Base-by-base conservation (phyloP, 2,113 vertebrate genomes). In the Columbina picui region DNA sequence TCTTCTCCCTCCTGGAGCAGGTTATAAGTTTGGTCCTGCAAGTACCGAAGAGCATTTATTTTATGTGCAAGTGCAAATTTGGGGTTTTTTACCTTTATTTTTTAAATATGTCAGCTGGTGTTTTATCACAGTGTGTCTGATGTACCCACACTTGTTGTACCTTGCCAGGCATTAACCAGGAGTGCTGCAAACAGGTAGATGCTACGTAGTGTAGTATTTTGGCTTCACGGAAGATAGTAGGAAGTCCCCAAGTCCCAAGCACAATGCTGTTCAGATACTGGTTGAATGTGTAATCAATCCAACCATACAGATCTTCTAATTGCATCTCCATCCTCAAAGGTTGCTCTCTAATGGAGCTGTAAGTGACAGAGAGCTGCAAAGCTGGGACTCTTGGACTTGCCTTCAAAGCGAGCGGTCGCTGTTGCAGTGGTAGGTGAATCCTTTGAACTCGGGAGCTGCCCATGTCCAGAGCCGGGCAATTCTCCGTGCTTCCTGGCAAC, bases 371-470 rank as follows among this genome's bases (percentile, higher is more conserved):
- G 47, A 32, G 4, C 7, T 9, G 38, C 16, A 4, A 11, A 20
- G 57, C 71, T 50, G 81, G 14, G n/a, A 23, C n/a, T 41, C 32
- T 49, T 45, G 57, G 29, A 8, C 41, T 59, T 5, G 9, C 17
- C n/a, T 36, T 64, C 55, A 11, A 12, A 63, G 60, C 6, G 0
- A 17, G 49, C 0, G 2, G 56, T 47, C 0, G 2, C 85, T 36
- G 15, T 30, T 32, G 1, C 2, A 7, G 36, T 2, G 29, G 13
- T 13, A 21, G 30, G 36, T 1, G 4, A 36, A 25, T 14, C 39
- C 38, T 74, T 38, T 32, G 21, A 45, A 32, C 21, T n/a, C 1
- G 3, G n/a, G 27, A 52, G 59, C 49, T 41, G 18, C 9, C 6
- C 2, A 22, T 19, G 64, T 64, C 4, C 7, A 43, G 65, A 55